A percentile compares a stretch with the other conserved stretches of the same genome.
phyloP scores from a whole-genome alignment of 2,113 vertebrate genomes.

The Penelope pileata region DNA sequence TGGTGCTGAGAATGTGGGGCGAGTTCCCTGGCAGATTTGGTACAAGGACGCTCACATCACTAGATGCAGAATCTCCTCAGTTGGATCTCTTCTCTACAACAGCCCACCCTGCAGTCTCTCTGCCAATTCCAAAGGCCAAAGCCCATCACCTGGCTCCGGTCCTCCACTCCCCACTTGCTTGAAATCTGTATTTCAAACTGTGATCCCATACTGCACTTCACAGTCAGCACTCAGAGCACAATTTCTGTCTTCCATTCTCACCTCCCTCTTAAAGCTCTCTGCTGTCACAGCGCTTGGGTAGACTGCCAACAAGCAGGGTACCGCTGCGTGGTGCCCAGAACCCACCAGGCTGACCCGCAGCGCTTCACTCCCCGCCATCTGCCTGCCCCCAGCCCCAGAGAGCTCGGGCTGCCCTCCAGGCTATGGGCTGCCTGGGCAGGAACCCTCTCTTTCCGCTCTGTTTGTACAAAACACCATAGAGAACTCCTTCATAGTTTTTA shows the following conservation, averaged over 20 bases:
- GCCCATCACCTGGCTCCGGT: not conserved
- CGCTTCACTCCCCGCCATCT: slow-evolving; percentile 22
- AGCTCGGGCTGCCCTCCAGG: not conserved
- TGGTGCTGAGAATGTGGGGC: not conserved
- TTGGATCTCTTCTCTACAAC: not conserved
- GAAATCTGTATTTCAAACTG: not conserved
- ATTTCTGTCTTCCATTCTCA: not conserved
- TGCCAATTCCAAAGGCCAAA: not conserved
- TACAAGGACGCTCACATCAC: not conserved
- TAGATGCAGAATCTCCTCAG: not conserved
- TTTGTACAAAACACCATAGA: not conserved
- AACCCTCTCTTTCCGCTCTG: not conserved
- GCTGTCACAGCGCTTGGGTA: not conserved
- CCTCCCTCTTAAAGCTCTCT: not conserved
- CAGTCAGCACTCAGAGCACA: not conserved
- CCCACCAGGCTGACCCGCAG: slow-evolving; percentile 7
- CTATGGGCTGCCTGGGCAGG: not conserved
- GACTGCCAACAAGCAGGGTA: not conserved
- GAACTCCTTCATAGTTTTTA: not conserved
- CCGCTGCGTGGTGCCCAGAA: not conserved
- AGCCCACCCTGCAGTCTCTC: not conserved
- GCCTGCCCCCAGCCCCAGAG: not conserved
- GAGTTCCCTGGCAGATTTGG: rapidly evolving
- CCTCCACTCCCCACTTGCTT: not conserved
- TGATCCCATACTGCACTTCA: not conserved